Evolutionary conservation across 2,888 invertebrate genomes (phyloP).

Genomic region (Caenorhabditis doughertyi): DNA sequence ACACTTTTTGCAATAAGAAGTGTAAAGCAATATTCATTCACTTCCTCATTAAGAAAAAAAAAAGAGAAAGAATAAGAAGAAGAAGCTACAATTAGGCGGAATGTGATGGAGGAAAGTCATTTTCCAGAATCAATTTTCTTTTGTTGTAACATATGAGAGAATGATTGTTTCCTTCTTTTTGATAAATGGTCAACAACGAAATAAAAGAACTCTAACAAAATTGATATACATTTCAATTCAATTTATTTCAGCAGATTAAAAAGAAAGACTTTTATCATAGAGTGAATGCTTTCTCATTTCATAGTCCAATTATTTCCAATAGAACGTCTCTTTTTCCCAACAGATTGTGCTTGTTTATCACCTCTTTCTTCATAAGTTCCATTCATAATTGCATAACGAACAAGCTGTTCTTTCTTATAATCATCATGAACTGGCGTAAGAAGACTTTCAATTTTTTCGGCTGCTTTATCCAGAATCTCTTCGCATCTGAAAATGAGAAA

Average conservation of each 20-base stretch:
- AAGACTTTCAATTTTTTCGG: conserved; percentile 97
- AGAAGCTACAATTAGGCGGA: conserved; percentile 29
- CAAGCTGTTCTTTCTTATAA: conserved; percentile 96
- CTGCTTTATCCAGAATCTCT: conserved; percentile 94
- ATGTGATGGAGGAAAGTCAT: not conserved
- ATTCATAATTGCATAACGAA: conserved; percentile 99
- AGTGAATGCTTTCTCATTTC: not conserved
- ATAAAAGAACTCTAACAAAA: too few relatives aligned
- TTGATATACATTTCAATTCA: too few relatives aligned
- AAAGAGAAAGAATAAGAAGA: conserved; percentile 2
- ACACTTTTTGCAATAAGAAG: conserved; percentile 19
- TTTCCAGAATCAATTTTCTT: conserved; percentile 4
- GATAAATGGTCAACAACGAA: not conserved
- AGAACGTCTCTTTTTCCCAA: not conserved
- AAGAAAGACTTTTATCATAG: too few relatives aligned
- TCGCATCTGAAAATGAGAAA: conserved; percentile 84
- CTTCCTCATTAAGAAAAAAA: conserved; percentile 21
- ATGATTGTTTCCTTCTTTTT: not conserved
- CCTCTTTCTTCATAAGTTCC: conserved; percentile 87
- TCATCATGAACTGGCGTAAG: conserved; percentile 98
- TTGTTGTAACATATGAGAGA: not conserved
- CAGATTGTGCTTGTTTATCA: conserved; percentile 5
- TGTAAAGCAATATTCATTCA: conserved; percentile 33
- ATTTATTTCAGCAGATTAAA: too few relatives aligned
- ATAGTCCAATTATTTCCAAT: not conserved